Conservation (phyloP, 2,797 vertebrate genomes). For the Pachyuromys duprasi region DNA sequence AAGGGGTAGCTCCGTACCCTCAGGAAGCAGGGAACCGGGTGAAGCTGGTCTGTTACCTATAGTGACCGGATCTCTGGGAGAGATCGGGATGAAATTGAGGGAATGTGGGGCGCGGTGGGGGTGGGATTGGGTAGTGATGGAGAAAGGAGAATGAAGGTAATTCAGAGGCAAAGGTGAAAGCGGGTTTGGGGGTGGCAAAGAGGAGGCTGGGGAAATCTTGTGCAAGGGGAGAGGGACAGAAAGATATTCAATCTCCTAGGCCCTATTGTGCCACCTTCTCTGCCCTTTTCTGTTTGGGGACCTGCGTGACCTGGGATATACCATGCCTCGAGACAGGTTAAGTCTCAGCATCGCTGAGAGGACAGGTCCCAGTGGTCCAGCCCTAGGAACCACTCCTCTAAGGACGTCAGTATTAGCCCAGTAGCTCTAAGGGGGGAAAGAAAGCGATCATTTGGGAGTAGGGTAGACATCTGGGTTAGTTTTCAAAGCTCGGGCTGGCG, state of each 20-base stretch:
- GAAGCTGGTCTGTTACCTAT: conserved; percentile 12
- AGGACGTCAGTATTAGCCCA: background rate
- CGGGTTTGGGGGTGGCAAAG: background rate
- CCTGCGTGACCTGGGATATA: background rate
- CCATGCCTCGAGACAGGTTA: background rate
- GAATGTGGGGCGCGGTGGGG: background rate
- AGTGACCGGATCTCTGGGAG: background rate
- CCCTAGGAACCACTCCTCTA: background rate
- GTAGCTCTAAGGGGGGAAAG: background rate
- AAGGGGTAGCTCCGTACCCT: background rate
- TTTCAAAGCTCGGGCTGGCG: conserved; percentile 34
- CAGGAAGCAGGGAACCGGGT: background rate
- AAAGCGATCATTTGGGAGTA: background rate
- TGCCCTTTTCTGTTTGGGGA: background rate
- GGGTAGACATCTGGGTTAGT: conserved; percentile 29
- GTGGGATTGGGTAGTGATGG: background rate
- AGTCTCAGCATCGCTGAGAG: background rate
- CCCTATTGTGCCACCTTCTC: background rate
- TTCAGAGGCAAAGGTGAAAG: conserved; percentile 17
- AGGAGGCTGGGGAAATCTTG: conserved; percentile 5
- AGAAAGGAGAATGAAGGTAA: conserved; percentile 22
- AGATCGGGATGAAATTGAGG: conserved; percentile 14
- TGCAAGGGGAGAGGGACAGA: background rate
- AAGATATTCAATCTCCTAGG: conserved; percentile 15
- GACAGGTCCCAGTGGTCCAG: conserved; percentile 5